A percentile compares a stretch with the other conserved stretches of the same genome.
Conservation (phyloP, 1,140 invertebrate genomes). For the Brachionus angularis region DNA sequence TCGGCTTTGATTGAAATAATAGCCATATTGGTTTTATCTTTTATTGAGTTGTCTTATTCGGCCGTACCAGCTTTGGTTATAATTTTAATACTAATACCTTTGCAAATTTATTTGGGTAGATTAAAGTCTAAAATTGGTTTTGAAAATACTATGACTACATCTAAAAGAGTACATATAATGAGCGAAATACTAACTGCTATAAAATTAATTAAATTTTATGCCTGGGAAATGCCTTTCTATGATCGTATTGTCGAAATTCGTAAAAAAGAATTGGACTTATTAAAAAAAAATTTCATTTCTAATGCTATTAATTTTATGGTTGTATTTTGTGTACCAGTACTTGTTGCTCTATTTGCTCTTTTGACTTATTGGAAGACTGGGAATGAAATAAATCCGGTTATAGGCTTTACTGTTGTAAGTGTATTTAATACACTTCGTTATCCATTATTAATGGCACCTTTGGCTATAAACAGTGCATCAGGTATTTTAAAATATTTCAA, state of each 20-base stretch:
- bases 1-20: constrained; percentile 86
- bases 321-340: neutral
- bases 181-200: neutral
- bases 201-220: neutral
- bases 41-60: constrained; percentile 67
- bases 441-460: neutral
- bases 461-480: neutral
- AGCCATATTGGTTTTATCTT: constrained; percentile 73
- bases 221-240: neutral
- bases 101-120: constrained; percentile 53
- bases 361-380: neutral
- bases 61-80: constrained; percentile 56
- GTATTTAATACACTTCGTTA: neutral
- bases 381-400: neutral
- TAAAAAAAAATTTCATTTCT: neutral
- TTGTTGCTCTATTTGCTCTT: neutral
- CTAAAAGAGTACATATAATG: constrained; percentile 45
- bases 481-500: no score
- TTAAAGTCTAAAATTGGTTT: neutral
- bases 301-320: neutral
- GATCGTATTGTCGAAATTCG: neutral
- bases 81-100: constrained; percentile 59
- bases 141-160: constrained; percentile 54
- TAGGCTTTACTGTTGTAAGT: neutral
- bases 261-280: neutral